phyloP scores from a whole-genome alignment of 2,113 vertebrate genomes.

The Polypterus senegalus region DNA sequence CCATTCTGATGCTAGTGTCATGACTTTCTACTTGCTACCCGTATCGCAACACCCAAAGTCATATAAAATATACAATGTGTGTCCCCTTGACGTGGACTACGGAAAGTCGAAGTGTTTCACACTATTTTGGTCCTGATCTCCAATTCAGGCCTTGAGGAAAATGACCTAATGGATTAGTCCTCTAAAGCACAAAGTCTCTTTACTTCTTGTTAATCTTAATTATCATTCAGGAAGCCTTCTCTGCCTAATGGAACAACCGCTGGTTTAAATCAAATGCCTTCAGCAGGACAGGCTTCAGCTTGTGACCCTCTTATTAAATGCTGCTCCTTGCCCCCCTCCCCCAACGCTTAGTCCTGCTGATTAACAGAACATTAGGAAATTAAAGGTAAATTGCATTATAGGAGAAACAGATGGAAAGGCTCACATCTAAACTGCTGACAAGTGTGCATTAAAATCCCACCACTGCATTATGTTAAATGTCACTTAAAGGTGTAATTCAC shows the following conservation, averaged over 20 bases:
- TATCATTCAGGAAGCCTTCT: constrained; percentile 1
- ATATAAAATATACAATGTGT: background rate
- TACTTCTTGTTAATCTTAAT: constrained; percentile 4
- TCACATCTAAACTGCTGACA: constrained; percentile 42
- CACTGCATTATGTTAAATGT: constrained; percentile 32
- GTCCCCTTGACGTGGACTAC: background rate
- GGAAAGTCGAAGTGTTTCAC: background rate
- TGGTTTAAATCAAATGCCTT: constrained; percentile 51
- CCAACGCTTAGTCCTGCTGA: constrained; percentile 41
- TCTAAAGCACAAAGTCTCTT: background rate
- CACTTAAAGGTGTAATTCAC: constrained; percentile 29
- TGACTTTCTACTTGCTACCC: too few relatives aligned
- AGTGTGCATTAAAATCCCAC: constrained; percentile 27
- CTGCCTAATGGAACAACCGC: constrained; percentile 42
- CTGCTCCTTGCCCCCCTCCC: constrained; percentile 17
- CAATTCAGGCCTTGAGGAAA: background rate
- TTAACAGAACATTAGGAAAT: constrained; percentile 64
- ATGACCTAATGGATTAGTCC: constrained; percentile 6
- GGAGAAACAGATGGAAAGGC: constrained; percentile 50
- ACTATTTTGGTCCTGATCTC: background rate
- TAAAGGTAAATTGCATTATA: constrained; percentile 59
- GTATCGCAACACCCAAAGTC: too few relatives aligned
- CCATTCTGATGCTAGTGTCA: too few relatives aligned
- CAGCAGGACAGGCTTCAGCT: constrained; percentile 46
- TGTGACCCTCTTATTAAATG: constrained; percentile 48